These are phyloP conservation scores for Eriocheir sinensis DNA, from an alignment of 1,140 invertebrate genomes.

Conservation along the genomic window DNA sequence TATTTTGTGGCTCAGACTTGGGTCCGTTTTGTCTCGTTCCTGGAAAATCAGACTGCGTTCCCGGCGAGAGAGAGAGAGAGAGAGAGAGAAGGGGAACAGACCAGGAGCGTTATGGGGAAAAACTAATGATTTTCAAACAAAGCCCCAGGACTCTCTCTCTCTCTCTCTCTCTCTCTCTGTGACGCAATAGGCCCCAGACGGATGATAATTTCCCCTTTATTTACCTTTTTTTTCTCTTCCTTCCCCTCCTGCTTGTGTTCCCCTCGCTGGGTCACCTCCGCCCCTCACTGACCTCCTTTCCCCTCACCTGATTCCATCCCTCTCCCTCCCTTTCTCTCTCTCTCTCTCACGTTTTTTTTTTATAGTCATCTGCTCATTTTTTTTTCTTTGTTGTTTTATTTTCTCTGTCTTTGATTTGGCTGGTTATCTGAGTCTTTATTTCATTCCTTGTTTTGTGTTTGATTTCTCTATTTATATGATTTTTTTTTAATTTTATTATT, in stretches of 20 bases:
- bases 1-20: no score
- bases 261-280: not conserved
- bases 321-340: not conserved
- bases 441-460: not conserved
- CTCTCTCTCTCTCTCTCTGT: not conserved
- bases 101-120: not conserved
- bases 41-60: no score
- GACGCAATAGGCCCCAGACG: not conserved
- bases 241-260: conserved; percentile 29
- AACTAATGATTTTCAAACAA: not conserved
- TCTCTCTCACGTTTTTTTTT: not conserved
- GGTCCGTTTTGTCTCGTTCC: no score
- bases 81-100: no score
- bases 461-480: not conserved
- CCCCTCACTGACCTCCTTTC: not conserved
- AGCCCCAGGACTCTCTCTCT: not conserved
- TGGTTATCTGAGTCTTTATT: not conserved
- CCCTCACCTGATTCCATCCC: not conserved
- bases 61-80: no score
- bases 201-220: not conserved
- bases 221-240: conserved; percentile 2
- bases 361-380: not conserved
- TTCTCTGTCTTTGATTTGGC: not conserved
- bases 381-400: not conserved
- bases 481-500: not conserved